Conservation (phyloP, 2,113 vertebrate species). For the Taurulus bubalis region DNA sequence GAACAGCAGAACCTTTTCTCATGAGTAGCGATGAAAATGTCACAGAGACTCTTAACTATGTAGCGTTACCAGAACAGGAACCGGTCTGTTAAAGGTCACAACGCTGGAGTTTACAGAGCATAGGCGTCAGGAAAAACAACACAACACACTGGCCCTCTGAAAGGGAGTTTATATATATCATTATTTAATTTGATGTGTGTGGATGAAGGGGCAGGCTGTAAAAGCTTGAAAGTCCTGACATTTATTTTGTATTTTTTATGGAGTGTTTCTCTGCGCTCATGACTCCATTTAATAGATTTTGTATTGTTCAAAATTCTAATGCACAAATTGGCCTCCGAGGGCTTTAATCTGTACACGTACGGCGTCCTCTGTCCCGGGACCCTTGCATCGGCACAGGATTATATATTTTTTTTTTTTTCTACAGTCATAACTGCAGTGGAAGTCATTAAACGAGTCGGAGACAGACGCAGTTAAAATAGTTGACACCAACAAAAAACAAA, state of each 20-base stretch:
- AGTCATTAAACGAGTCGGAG: not conserved
- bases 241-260: too few species aligned
- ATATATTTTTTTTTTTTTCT: too few species aligned
- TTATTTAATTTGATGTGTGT: too few species aligned
- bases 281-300: not conserved
- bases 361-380: too few species aligned
- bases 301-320: too few species aligned
- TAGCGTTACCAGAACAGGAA: not conserved
- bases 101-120: not conserved
- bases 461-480: not conserved
- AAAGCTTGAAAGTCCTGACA: not conserved
- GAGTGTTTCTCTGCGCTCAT: not conserved
- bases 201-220: not conserved
- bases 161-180: not conserved
- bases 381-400: too few species aligned
- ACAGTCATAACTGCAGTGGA: not conserved
- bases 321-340: too few species aligned
- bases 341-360: too few species aligned
- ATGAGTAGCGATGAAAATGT: not conserved
- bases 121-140: not conserved
- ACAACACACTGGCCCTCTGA: not conserved
- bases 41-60: not conserved
- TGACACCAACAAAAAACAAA: not conserved
- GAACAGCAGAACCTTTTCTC: not conserved
- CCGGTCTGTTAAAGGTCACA: not conserved